Conservation (phyloP, 2,113 vertebrate species). For the Aptenodytes patagonicus region DNA sequence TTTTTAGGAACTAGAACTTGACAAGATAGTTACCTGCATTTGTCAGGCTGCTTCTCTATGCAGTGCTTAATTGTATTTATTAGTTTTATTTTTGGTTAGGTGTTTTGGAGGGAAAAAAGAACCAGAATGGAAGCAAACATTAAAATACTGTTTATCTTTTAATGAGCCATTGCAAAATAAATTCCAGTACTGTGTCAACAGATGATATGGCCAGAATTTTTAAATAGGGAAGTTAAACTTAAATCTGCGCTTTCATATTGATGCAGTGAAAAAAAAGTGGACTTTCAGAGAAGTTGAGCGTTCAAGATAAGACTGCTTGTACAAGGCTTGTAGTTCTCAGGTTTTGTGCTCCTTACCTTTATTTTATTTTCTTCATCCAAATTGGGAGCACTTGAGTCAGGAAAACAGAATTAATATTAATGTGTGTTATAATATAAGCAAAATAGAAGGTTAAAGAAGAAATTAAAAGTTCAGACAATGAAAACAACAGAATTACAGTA, state of each 20-base stretch:
- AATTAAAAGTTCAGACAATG: neutral
- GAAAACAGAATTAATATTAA: neutral
- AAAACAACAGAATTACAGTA: neutral
- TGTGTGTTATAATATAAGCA: neutral
- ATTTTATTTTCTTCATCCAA: neutral
- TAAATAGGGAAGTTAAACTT: neutral
- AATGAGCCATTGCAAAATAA: neutral
- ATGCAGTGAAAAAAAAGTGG: neutral
- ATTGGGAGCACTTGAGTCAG: neutral
- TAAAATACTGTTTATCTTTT: neutral
- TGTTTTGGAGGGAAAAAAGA: neutral
- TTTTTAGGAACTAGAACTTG: neutral
- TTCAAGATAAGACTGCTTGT: neutral
- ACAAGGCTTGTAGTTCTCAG: neutral
- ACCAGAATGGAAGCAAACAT: neutral
- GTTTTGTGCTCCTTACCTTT: neutral
- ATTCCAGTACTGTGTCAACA: neutral
- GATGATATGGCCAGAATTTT: neutral
- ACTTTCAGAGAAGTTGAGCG: neutral
- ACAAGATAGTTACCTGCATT: neutral
- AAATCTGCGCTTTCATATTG: neutral
- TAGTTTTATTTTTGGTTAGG: neutral
- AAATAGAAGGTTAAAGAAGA: neutral
- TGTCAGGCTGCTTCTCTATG: neutral
- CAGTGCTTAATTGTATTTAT: neutral